A percentile compares a stretch with the other conserved stretches of the same genome.
Conservation (phyloP, 1,140 invertebrate genomes). For the Ceratina australensis region DNA sequence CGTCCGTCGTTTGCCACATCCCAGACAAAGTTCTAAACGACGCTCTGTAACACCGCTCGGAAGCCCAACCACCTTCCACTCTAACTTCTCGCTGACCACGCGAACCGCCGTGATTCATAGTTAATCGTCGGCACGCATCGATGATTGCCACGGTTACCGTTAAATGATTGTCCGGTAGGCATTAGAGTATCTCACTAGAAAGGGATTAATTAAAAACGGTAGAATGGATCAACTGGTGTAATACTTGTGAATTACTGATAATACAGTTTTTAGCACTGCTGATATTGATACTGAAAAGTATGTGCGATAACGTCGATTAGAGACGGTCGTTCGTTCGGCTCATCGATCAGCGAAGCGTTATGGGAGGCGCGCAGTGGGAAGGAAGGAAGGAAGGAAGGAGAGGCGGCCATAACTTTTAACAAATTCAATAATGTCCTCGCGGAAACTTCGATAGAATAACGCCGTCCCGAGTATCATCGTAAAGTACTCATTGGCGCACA, state of each 20-base stretch:
- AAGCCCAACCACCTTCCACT: conserved; percentile 22
- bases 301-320: conserved; percentile 22
- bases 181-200: too few relatives aligned
- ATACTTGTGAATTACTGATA: too few relatives aligned
- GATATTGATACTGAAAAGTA: conserved; percentile 10
- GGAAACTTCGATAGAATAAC: conserved; percentile 55
- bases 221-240: too few relatives aligned
- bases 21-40: conserved; percentile 57
- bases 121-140: conserved; percentile 29
- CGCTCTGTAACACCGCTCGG: conserved; percentile 16
- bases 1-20: conserved; percentile 8
- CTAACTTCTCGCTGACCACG: conserved; percentile 39
- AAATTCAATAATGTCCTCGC: conserved; percentile 58
- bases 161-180: conserved; percentile 7
- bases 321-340: background rate
- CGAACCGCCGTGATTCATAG: conserved; percentile 54
- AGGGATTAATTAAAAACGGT: too few relatives aligned
- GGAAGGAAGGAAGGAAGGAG: conserved; percentile 18
- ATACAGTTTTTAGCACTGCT: too few relatives aligned
- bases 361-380: conserved; percentile 6
- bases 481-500: conserved; percentile 32
- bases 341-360: conserved; percentile 11
- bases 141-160: conserved; percentile 24
- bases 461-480: conserved; percentile 39
- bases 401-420: conserved; percentile 54